Percentiles rank a stretch among this genome's conserved stretches.
phyloP scores from a whole-genome alignment of 2,888 invertebrate genomes.

The Agrochola macilenta region DNA sequence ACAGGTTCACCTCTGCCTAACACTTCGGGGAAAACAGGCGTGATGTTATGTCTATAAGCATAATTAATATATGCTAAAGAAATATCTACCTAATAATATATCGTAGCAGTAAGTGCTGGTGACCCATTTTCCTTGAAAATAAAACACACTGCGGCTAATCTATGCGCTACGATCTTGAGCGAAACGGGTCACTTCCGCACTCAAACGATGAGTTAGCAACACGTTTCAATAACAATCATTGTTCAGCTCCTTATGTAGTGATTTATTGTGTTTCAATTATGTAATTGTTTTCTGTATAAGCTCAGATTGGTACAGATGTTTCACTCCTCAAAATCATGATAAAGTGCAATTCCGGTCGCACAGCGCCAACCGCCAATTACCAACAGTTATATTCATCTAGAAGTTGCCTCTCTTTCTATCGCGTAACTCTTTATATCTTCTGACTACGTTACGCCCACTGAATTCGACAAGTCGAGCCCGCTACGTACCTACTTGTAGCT shows the following conservation, averaged over 20 bases:
- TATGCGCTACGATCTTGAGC: slow-evolving; percentile 48
- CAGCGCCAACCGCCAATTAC: no score
- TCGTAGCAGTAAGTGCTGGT: slow-evolving; percentile 12
- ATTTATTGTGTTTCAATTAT: slow-evolving; percentile 8
- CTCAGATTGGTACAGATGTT: no score
- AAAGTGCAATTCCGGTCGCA: no score
- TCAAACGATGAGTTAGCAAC: slow-evolving; percentile 30
- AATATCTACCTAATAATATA: slow-evolving; percentile 17
- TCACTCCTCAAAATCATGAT: no score
- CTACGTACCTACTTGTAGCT: no score
- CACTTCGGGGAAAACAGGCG: no score
- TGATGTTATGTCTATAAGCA: not conserved
- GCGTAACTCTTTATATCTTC: no score
- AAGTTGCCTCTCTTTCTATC: no score
- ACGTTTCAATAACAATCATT: slow-evolving; percentile 30
- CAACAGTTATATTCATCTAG: no score
- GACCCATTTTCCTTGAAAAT: slow-evolving; percentile 59
- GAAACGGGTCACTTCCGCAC: slow-evolving; percentile 47
- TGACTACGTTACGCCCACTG: no score
- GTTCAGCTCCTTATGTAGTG: slow-evolving; percentile 11
- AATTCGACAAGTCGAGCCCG: no score
- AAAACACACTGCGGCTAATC: slow-evolving; percentile 38
- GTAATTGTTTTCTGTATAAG: not conserved
- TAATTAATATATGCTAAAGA: slow-evolving; percentile 8
- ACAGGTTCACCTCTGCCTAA: no score